Conservation (phyloP, 2,888 invertebrate genomes). For the Thera britannica region DNA sequence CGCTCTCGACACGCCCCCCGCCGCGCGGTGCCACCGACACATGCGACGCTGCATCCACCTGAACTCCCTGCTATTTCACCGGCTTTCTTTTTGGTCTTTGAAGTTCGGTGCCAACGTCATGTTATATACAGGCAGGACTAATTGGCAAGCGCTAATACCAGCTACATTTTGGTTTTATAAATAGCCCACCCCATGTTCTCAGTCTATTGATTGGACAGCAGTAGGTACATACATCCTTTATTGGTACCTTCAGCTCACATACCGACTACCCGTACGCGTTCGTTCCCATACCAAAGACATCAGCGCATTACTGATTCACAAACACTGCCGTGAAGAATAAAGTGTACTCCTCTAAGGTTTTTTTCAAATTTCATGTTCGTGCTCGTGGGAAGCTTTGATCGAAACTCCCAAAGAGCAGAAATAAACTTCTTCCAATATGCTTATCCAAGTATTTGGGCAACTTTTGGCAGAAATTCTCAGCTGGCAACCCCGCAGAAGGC, state of each 20-base stretch:
- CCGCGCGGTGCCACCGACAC: slow-evolving; percentile 13
- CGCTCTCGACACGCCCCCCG: slow-evolving; percentile 27
- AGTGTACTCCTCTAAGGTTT: neutral
- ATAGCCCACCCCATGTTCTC: too few species aligned
- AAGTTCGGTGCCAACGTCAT: neutral
- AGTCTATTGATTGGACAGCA: too few species aligned
- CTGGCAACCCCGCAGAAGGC: slow-evolving; percentile 53
- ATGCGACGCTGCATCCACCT: slow-evolving; percentile 16
- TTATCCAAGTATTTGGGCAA: slow-evolving; percentile 23
- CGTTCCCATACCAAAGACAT: neutral
- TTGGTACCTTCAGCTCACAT: neutral
- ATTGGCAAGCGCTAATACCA: neutral
- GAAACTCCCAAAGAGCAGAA: neutral
- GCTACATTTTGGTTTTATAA: too few species aligned
- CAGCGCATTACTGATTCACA: neutral
- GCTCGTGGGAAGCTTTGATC: neutral
- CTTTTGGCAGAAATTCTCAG: slow-evolving; percentile 34
- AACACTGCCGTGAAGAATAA: neutral
- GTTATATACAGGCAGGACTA: neutral
- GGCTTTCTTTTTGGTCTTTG: neutral
- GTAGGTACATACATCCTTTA: neutral
- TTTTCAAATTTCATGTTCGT: too few species aligned
- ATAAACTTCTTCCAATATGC: neutral
- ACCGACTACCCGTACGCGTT: neutral
- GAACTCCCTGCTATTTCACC: slow-evolving; percentile 23